Evolutionary conservation across 2,113 vertebrate genomes (phyloP).

Genomic region (Nyctereutes procyonoides): DNA sequence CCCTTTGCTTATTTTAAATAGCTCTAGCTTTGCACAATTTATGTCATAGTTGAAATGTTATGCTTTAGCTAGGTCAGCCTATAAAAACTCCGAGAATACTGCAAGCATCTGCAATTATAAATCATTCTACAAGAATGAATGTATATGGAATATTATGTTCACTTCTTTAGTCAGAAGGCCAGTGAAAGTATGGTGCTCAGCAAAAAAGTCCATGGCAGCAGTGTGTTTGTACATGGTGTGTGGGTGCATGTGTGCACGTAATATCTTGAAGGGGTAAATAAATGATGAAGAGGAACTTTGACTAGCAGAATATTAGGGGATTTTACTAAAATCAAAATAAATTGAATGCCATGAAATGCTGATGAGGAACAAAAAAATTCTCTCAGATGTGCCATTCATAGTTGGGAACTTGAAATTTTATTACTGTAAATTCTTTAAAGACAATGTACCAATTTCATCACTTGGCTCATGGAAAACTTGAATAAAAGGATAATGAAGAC

Average conservation of each 20-base stretch:
- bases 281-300: not conserved
- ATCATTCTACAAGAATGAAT: not conserved
- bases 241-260: fast-evolving
- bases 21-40: not conserved
- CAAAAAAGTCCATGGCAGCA: not conserved
- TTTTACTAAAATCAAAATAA: constrained; percentile 50
- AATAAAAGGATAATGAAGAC: not conserved
- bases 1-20: not conserved
- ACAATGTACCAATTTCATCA: not conserved
- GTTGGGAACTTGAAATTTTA: constrained; percentile 37
- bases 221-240: fast-evolving
- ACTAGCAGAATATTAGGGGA: not conserved
- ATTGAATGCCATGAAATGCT: constrained; percentile 30
- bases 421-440: not conserved
- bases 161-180: not conserved
- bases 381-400: not conserved
- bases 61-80: not conserved
- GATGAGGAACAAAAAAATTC: constrained; percentile 36
- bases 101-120: not conserved
- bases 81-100: constrained; percentile 26
- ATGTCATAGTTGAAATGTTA: not conserved
- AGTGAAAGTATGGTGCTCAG: not conserved
- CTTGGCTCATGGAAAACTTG: not conserved
- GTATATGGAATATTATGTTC: not conserved
- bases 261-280: constrained; percentile 4